Base-by-base conservation (phyloP, 2,888 invertebrate genomes). In the Pseudococcus viburni region DNA sequence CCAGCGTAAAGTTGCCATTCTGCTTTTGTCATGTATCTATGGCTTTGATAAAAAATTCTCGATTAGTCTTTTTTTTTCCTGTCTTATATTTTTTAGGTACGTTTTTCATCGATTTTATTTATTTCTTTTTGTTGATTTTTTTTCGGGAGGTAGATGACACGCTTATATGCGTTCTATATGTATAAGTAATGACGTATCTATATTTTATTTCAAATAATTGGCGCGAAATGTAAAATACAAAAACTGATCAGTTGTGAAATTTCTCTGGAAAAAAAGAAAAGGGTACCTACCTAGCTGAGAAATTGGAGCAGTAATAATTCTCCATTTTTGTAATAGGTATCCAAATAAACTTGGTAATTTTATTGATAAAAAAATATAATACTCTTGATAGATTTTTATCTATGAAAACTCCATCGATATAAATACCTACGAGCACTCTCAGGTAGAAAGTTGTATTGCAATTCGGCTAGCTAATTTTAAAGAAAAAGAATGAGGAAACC, bases 1-100 rank as follows among this genome's bases (percentile, higher is more conserved):
- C 19, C 42, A 12, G 22, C 42, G 80, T 46, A 83, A 83, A 73
- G 73, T 73, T 83, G 8, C 80, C 19, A 46, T 83, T 83, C 80
- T 83, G 80, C 80, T 83, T 83, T 83, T 83, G 80, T 83, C 80
- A 46, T 83, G 39, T 77, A 83, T 46, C 80, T 46, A 46, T 83
- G 46, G 80, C 80, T 83, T 83, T 83, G 80, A 83, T 46, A 83
- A 83, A 83, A 83, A 83, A 83, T 46, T 83, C 80, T 19, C 80
- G 42, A 83, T 83, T 83, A 83, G 80, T 46, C 80, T 83, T 83
- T 83, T 83, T 42, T 80, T 83, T 46, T 6, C 55, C 42, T 83
- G 80, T 46, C 80, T 46, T 17, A 46, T 42, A 46, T 83, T 83
- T 83, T 42, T 42, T 42, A 42, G 42, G 42, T 46, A 46, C 80